phyloP scores from a whole-genome alignment of 2,797 vertebrate species.

The Champsocephalus esox region DNA sequence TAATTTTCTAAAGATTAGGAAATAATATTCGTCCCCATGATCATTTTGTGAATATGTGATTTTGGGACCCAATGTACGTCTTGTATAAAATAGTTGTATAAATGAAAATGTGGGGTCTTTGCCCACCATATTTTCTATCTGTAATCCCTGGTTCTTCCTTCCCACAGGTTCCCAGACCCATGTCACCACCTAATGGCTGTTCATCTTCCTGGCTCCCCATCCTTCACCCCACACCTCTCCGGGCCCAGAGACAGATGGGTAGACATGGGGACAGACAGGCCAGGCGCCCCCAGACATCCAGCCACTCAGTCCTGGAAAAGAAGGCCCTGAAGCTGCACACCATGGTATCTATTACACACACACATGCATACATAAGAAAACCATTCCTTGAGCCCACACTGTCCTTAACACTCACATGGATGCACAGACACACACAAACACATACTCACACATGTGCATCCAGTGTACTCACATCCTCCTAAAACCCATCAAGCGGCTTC shows the following conservation, averaged over 20 bases:
- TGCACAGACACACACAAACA: constrained; percentile 46
- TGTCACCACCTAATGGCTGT: constrained; percentile 79
- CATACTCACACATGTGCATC: constrained; percentile 60
- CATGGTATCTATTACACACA: constrained; percentile 67
- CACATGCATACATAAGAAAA: constrained; percentile 10
- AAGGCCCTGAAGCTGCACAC: constrained; percentile 49
- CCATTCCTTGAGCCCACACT: constrained; percentile 37
- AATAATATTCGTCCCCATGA: no score
- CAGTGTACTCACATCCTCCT: constrained; percentile 18
- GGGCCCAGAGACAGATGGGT: constrained; percentile 74
- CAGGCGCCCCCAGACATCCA: constrained; percentile 62
- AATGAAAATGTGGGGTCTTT: neutral
- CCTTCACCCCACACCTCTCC: constrained; percentile 83
- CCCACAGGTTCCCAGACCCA: constrained; percentile 58
- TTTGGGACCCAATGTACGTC: neutral
- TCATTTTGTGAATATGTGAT: no score
- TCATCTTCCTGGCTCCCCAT: constrained; percentile 84
- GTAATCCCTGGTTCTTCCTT: constrained; percentile 31
- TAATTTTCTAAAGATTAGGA: no score
- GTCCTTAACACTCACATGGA: constrained; percentile 57
- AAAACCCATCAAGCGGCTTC: constrained; percentile 26
- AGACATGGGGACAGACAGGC: constrained; percentile 79
- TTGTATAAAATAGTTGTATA: neutral
- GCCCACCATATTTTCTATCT: constrained; percentile 19
- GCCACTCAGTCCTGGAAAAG: constrained; percentile 44